phyloP scores from a whole-genome alignment of 2,888 invertebrate species.

The Willowsia nigromaculata region DNA sequence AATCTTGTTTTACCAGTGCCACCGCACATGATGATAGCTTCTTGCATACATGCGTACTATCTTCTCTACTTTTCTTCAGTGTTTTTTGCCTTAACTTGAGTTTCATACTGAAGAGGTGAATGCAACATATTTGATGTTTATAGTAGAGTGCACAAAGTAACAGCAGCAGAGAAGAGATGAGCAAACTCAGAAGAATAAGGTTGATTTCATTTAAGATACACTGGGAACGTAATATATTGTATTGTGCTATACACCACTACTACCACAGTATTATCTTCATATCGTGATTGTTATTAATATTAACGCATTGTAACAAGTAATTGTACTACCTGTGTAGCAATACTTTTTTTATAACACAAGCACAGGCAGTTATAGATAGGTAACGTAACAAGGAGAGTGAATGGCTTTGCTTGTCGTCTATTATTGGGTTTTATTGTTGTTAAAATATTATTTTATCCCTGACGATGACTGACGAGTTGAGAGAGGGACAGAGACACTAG shows the following conservation, averaged over 20 bases:
- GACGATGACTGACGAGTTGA: constrained; percentile 42
- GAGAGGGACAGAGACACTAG: neutral
- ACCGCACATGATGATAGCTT: constrained; percentile 15
- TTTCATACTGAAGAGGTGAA: neutral
- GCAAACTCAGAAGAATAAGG: constrained; percentile 12
- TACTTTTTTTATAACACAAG: neutral
- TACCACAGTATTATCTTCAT: neutral
- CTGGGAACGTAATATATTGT: neutral
- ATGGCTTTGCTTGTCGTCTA: neutral
- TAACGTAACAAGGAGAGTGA: neutral
- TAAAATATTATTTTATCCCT: constrained; percentile 56
- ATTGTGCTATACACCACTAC: neutral
- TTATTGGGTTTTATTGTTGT: constrained; percentile 8
- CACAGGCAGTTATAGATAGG: neutral
- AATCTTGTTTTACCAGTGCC: neutral
- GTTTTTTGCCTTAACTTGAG: neutral
- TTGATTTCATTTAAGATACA: constrained; percentile 16
- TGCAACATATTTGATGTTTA: neutral
- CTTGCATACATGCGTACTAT: neutral
- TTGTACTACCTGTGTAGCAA: constrained; percentile 18
- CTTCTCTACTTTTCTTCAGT: neutral
- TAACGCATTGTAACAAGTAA: constrained; percentile 25
- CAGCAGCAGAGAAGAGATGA: neutral
- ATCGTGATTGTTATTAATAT: constrained; percentile 21
- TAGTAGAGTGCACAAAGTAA: neutral